A percentile compares a stretch with the other conserved stretches of the same genome.
These are phyloP conservation scores for Ypsolopha sequella DNA, from an alignment of 2,888 invertebrate species.

Conservation along the genomic window DNA sequence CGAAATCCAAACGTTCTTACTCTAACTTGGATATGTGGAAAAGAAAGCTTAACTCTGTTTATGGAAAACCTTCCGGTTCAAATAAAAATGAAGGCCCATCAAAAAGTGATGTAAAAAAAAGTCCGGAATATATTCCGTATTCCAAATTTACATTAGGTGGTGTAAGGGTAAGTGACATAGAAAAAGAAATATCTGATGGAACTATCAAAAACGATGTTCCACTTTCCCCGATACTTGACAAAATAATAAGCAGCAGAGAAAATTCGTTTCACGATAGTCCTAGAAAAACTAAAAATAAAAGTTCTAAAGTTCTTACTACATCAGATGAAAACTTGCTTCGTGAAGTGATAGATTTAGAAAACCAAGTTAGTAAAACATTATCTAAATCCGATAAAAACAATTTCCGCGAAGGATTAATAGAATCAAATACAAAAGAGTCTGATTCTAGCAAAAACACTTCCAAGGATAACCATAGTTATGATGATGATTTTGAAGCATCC, in stretches of 20 bases:
- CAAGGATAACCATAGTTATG: slow-evolving; percentile 37
- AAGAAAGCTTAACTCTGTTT: slow-evolving; percentile 42
- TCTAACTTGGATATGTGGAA: slow-evolving; percentile 47
- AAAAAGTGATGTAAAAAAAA: slow-evolving; percentile 19
- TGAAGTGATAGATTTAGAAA: slow-evolving; percentile 54
- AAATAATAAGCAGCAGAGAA: slow-evolving; percentile 46
- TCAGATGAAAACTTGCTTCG: slow-evolving; percentile 59
- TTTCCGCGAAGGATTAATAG: neutral
- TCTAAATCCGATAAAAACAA: slow-evolving; percentile 16
- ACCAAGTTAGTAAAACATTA: slow-evolving; percentile 38
- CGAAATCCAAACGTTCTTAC: slow-evolving; percentile 15
- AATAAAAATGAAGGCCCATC: slow-evolving; percentile 15
- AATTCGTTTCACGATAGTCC: slow-evolving; percentile 39
- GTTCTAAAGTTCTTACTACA: slow-evolving; percentile 36
- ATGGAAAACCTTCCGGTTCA: slow-evolving; percentile 26
- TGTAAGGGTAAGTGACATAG: slow-evolving; percentile 47
- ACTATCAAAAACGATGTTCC: slow-evolving; percentile 39
- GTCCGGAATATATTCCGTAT: slow-evolving; percentile 56
- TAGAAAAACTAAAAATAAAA: slow-evolving; percentile 20
- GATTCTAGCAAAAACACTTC: slow-evolving; percentile 9
- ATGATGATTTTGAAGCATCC: slow-evolving; percentile 57
- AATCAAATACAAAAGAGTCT: slow-evolving; percentile 6
- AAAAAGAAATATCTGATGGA: slow-evolving; percentile 44
- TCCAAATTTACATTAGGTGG: slow-evolving; percentile 59
- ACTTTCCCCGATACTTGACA: slow-evolving; percentile 48